Evolutionary conservation across 2,888 invertebrate species (phyloP).

Genomic region (Xylota segnis): DNA sequence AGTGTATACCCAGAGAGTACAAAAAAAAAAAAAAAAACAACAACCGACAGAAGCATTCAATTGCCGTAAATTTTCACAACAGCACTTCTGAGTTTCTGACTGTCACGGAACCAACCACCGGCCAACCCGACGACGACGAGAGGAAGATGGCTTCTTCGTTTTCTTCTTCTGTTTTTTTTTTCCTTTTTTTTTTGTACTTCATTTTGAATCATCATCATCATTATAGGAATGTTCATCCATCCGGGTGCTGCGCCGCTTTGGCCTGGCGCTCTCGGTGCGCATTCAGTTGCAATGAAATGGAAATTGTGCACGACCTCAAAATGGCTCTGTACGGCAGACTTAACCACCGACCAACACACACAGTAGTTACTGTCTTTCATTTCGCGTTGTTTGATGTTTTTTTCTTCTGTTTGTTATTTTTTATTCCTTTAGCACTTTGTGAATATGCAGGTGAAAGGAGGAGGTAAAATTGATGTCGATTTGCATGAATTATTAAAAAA

Average conservation of each 20-base stretch:
- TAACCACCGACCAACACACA: conserved; percentile 17
- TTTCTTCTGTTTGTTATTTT: no score
- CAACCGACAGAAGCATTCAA: conserved; percentile 54
- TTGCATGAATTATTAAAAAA: conserved; percentile 50
- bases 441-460: conserved; percentile 1
- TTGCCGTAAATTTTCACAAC: conserved; percentile 60
- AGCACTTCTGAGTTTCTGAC: conserved; percentile 37
- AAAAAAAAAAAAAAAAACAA: conserved; percentile 35
- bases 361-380: conserved; percentile 47
- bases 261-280: conserved; percentile 51
- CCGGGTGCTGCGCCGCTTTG: conserved; percentile 21
- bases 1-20: conserved; percentile 12
- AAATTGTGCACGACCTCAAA: conserved; percentile 62
- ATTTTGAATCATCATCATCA: conserved; percentile 57
- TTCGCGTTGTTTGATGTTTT: conserved; percentile 27
- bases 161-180: background rate
- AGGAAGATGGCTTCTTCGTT: conserved; percentile 44
- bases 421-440: conserved; percentile 20
- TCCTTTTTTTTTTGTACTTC: conserved; percentile 14
- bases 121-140: background rate
- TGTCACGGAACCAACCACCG: conserved; percentile 16
- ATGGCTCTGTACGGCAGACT: conserved; percentile 39
- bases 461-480: conserved; percentile 34
- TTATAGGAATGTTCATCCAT: conserved; percentile 59
- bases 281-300: conserved; percentile 64